Conservation (phyloP, 2,888 invertebrate species). For the Zelleria hepariella region DNA sequence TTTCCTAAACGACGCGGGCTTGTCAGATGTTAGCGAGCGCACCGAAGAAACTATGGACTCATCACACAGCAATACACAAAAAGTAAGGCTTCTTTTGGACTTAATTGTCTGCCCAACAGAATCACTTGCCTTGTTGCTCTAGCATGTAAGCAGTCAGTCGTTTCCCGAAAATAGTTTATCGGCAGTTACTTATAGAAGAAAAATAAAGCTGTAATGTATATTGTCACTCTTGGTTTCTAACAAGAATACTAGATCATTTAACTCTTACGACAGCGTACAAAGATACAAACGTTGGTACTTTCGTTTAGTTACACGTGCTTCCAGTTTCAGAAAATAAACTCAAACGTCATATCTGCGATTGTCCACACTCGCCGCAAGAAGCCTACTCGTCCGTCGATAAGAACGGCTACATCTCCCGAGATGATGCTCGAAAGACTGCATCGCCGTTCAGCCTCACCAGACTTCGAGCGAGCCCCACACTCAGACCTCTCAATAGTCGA, state of each 20-base stretch:
- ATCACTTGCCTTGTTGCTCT: too few species aligned
- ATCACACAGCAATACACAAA: conserved; percentile 33
- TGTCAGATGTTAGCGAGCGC: conserved; percentile 55
- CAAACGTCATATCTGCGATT: conserved; percentile 55
- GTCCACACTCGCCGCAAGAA: conserved; percentile 58
- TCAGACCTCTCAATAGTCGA: conserved; percentile 62
- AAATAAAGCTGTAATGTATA: too few species aligned
- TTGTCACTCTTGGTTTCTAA: too few species aligned
- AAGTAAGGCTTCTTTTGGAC: conserved; percentile 23
- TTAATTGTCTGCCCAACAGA: too few species aligned
- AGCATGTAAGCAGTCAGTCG: too few species aligned
- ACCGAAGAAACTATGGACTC: conserved; percentile 53
- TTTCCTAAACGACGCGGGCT: conserved; percentile 42
- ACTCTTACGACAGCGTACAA: too few species aligned
- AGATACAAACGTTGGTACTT: too few species aligned
- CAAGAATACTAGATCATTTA: too few species aligned
- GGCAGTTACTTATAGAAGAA: too few species aligned
- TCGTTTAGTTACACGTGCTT: too few species aligned
- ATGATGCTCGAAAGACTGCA: conserved; percentile 41
- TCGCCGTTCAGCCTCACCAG: conserved; percentile 54
- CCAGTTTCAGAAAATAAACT: conserved; percentile 52
- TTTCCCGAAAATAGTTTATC: too few species aligned
- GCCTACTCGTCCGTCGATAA: conserved; percentile 38
- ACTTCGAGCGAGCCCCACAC: conserved; percentile 61
- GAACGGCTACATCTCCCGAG: conserved; percentile 38